Evolutionary conservation across 1,140 invertebrate species (phyloP).

Genomic region (Saccostrea glomerata): DNA sequence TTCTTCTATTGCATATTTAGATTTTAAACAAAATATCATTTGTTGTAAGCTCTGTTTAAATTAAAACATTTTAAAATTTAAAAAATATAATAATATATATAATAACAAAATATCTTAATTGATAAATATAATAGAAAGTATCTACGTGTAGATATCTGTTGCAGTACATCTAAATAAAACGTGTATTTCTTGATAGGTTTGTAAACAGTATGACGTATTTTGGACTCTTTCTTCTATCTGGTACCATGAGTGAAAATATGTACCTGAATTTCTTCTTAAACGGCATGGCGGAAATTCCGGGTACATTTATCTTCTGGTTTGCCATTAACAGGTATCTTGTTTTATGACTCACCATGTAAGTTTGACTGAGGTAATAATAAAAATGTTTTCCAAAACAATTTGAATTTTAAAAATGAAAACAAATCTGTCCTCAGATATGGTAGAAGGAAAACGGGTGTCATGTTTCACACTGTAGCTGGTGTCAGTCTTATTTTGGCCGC

Average conservation of each 20-base stretch:
- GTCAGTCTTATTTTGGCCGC: neutral
- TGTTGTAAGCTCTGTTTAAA: no score
- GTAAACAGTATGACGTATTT: conserved; percentile 77
- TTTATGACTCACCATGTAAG: neutral
- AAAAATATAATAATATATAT: no score
- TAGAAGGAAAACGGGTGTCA: neutral
- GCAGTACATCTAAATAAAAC: neutral
- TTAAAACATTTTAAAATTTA: no score
- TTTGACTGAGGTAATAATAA: no score
- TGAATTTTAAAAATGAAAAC: no score
- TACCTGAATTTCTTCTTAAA: conserved; percentile 76
- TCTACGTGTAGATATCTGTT: no score
- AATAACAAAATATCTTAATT: no score
- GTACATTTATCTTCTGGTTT: conserved; percentile 83
- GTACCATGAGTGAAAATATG: conserved; percentile 72
- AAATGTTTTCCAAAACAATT: no score
- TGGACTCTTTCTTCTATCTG: conserved; percentile 75
- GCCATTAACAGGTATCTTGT: conserved; percentile 80
- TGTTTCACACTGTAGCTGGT: neutral
- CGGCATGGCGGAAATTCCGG: conserved; percentile 83
- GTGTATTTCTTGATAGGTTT: conserved; percentile 68
- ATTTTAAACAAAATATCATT: no score
- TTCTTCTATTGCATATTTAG: no score
- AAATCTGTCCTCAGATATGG: neutral
- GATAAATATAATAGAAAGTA: no score